Conservation (phyloP, 1,140 invertebrate genomes). For the Eufriesea mexicana region DNA sequence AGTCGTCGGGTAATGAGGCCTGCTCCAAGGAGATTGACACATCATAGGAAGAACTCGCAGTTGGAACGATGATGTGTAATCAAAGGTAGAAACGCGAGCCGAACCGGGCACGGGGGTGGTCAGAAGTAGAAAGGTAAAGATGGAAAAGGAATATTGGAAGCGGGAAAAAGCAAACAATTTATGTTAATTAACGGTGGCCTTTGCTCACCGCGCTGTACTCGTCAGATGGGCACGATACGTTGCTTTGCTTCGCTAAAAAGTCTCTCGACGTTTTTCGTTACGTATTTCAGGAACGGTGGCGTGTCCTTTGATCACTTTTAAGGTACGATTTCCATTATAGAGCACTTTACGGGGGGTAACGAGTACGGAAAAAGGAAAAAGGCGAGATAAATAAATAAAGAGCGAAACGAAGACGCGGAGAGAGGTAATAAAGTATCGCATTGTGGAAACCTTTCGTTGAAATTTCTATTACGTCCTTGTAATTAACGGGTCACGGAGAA, state of each 20-base stretch:
- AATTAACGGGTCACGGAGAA: not conserved
- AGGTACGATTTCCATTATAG: constrained; percentile 50
- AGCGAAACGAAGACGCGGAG: not conserved
- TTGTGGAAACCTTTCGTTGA: not conserved
- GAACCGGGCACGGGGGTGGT: too few species aligned
- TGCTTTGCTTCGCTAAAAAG: constrained; percentile 57
- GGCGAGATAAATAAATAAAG: not conserved
- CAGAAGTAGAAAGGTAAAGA: not conserved
- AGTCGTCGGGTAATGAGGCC: not conserved
- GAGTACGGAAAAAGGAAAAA: constrained; percentile 9
- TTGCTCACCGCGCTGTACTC: constrained; percentile 37
- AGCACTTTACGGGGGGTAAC: constrained; percentile 28
- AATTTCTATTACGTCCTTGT: not conserved
- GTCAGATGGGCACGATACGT: constrained; percentile 52
- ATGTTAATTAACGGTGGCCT: constrained; percentile 79
- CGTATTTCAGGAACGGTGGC: constrained; percentile 55
- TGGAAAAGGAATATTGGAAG: constrained; percentile 40
- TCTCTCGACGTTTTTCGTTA: constrained; percentile 56
- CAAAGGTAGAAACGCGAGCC: not conserved
- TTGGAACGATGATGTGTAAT: not conserved
- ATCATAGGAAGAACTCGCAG: not conserved
- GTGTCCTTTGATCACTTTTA: constrained; percentile 64
- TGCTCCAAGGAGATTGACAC: not conserved
- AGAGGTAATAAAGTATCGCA: not conserved
- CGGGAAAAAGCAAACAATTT: constrained; percentile 74